Evolutionary conservation across 1,140 invertebrate species (phyloP), one percentile per base, ranked within the genome.

Genomic region (Nasonia vitripennis): DNA sequence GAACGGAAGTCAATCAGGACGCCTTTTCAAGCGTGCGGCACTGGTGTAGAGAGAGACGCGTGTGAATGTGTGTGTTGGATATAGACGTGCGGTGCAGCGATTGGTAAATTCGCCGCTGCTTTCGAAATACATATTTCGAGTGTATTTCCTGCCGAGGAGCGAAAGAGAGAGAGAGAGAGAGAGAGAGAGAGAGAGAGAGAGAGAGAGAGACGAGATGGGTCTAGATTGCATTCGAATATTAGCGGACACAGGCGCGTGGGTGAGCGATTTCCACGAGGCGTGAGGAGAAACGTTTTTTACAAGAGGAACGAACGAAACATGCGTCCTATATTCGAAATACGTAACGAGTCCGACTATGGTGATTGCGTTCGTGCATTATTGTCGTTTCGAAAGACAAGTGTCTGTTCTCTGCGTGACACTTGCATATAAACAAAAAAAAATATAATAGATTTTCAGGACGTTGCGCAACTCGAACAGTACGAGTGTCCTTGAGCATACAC

Each of bases 1-100:
- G 71, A 41, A 20, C 79, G 74, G 79, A 82, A 86, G 79, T 86
- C 80, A 48, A 78, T 86, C 80, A 70, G 74, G 6, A 77, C 23
- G 78, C 5, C 67, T 84, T 79, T 79, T 73, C 68, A 73, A 48
- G 41, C 51, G 48, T 9, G 17, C 4, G 34, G 55, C 55, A n/a
- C 14, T 51, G 20, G 17, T 14, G 51, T 2, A 55, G 4, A 17
- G 55, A 62, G 55, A 62, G 17, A 62, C 2, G 6, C 20, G n/a
- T n/a, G 17, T 62, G n/a, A n/a, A 62, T n/a, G 6, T 62, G 17
- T 62, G 55, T n/a, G 20, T 14, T 20, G 12, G 9, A 51, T 51
- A 51, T 1, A 51, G 9, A 51, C 2, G 3, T 14, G 20, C 3
- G 6, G 17, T 62, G 17, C 55, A 17, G 1, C 14, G 55, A 34